Evolutionary conservation across 2,797 vertebrate species (phyloP).

Genomic region (Premnoplex brunnescens): DNA sequence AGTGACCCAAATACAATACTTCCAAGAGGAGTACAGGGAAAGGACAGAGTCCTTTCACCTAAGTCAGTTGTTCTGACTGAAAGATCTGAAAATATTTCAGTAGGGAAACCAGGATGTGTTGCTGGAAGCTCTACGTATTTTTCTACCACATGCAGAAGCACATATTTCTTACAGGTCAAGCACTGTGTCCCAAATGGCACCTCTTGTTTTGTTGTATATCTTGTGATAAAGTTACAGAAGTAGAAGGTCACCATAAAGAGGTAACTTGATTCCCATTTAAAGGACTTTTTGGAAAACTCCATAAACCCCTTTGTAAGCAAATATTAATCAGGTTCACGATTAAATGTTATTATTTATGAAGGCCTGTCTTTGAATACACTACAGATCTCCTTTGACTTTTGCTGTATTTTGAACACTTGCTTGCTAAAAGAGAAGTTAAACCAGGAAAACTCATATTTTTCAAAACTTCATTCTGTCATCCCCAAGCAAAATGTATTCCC

Average conservation of each 20-base stretch:
- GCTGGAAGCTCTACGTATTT: background rate
- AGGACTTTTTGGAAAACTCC: background rate
- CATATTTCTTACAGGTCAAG: background rate
- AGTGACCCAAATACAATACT: background rate
- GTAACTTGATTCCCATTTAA: constrained; percentile 10
- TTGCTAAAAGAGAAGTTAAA: background rate
- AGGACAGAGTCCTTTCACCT: background rate
- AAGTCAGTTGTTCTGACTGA: background rate
- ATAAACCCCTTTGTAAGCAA: constrained; percentile 30
- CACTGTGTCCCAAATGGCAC: background rate
- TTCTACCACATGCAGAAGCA: background rate
- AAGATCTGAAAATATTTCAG: background rate
- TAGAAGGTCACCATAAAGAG: background rate
- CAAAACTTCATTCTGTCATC: constrained; percentile 4
- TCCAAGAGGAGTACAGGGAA: background rate
- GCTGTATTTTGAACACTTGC: background rate
- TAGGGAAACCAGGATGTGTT: background rate
- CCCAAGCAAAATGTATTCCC: constrained; percentile 2
- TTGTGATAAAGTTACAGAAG: background rate
- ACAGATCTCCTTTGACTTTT: background rate
- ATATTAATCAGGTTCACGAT: background rate
- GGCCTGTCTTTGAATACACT: background rate
- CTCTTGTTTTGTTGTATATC: background rate
- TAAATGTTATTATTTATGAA: constrained; percentile 6
- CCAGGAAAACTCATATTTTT: constrained; percentile 10